These are phyloP conservation scores for Semicossyphus pulcher DNA, from an alignment of 2,113 vertebrate species.

Conservation along the genomic window DNA sequence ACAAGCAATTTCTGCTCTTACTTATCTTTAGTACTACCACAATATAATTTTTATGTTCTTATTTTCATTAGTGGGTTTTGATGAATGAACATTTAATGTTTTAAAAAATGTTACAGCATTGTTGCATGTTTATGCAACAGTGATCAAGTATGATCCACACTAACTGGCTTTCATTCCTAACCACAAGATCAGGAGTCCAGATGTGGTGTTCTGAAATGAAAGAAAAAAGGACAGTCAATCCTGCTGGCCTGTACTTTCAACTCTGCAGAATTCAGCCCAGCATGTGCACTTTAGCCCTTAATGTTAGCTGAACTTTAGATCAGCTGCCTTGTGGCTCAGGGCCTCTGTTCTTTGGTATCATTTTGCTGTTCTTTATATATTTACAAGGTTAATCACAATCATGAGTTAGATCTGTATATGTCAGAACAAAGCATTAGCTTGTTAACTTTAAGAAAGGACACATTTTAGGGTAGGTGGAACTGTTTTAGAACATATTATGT, in stretches of 20 bases:
- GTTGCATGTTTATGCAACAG: too few species aligned
- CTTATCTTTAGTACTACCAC: not conserved
- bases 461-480: not conserved
- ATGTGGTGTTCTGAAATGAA: not conserved
- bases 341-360: not conserved
- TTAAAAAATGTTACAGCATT: too few species aligned
- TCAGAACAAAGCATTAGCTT: not conserved
- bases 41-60: not conserved
- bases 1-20: too few species aligned
- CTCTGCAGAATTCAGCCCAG: not conserved
- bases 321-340: not conserved
- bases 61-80: not conserved
- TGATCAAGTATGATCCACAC: not conserved
- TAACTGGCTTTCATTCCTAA: not conserved
- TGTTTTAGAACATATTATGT: not conserved
- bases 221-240: not conserved
- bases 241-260: not conserved
- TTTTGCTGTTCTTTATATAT: not conserved
- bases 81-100: not conserved
- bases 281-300: constrained; percentile 9
- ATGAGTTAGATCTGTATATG: not conserved
- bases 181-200: not conserved
- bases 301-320: not conserved
- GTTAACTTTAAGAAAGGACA: not conserved
- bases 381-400: not conserved